phyloP scores from a whole-genome alignment of 2,797 vertebrate genomes.

The Myotis daubentonii region DNA sequence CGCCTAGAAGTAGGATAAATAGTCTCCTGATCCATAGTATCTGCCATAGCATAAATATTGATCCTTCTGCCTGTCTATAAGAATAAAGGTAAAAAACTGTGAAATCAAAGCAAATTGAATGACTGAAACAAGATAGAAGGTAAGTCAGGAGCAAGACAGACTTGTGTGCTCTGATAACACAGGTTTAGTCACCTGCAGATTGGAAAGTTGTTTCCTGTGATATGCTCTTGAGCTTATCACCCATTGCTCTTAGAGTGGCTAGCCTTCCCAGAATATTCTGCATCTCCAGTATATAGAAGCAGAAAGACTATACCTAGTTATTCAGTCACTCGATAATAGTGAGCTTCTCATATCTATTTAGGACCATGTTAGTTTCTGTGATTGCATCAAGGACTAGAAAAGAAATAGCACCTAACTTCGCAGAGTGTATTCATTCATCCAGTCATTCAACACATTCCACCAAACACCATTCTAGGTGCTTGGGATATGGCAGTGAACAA shows the following conservation, averaged over 20 bases:
- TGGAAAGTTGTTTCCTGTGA: neutral
- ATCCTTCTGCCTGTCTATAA: conserved; percentile 12
- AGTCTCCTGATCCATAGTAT: neutral
- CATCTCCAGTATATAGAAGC: neutral
- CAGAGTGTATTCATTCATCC: neutral
- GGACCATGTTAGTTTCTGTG: neutral
- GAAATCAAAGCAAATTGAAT: conserved; percentile 26
- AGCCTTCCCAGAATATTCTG: conserved; percentile 16
- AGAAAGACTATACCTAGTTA: neutral
- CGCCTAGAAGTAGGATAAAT: neutral
- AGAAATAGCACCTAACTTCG: neutral
- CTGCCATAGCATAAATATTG: conserved; percentile 1
- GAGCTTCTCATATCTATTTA: neutral
- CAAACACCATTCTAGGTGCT: neutral
- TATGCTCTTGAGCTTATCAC: neutral
- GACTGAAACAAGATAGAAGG: neutral
- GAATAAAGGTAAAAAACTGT: neutral
- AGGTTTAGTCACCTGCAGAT: neutral
- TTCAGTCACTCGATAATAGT: neutral
- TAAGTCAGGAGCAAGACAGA: neutral
- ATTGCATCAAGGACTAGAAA: neutral
- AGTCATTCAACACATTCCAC: neutral
- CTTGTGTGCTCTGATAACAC: neutral
- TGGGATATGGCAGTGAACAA: neutral
- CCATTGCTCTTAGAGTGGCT: neutral